phyloP scores from a whole-genome alignment of 1,140 invertebrate species.

The Myzus persicae region DNA sequence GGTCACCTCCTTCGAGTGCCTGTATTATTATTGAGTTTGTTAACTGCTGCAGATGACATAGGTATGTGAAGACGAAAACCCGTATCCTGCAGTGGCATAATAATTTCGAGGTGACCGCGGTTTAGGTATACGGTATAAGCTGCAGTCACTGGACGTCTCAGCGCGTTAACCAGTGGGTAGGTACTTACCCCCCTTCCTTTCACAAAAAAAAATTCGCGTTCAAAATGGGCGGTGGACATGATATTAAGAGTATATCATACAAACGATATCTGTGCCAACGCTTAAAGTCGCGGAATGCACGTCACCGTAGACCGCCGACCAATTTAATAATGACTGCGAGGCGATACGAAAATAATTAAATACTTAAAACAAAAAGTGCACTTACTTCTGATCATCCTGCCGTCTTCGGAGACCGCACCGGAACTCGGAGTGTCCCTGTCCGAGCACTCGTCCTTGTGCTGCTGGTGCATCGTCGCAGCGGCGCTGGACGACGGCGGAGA shows the following conservation, averaged over 20 bases:
- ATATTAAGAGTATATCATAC: background rate
- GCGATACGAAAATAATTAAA: no score
- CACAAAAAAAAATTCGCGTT: background rate
- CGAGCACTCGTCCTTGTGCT: conserved; percentile 67
- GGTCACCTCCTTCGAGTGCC: background rate
- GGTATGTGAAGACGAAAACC: no score
- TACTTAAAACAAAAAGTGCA: background rate
- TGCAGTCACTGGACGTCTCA: no score
- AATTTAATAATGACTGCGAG: no score
- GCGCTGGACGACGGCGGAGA: conserved; percentile 64
- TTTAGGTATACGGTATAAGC: background rate
- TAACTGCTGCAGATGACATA: no score
- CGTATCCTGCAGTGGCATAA: no score
- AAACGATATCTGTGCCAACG: no score
- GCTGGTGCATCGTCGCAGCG: conserved; percentile 35
- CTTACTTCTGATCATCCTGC: conserved; percentile 64
- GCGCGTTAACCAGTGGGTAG: no score
- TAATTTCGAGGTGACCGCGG: no score
- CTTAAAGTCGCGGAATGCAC: no score
- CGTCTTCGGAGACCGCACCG: conserved; percentile 68
- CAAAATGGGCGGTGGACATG: background rate
- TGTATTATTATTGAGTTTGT: background rate
- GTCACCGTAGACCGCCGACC: no score
- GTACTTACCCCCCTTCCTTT: no score
- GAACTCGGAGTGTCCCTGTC: conserved; percentile 67